Conservation (phyloP, 2,113 vertebrate genomes). For the Eleginops maclovinus region DNA sequence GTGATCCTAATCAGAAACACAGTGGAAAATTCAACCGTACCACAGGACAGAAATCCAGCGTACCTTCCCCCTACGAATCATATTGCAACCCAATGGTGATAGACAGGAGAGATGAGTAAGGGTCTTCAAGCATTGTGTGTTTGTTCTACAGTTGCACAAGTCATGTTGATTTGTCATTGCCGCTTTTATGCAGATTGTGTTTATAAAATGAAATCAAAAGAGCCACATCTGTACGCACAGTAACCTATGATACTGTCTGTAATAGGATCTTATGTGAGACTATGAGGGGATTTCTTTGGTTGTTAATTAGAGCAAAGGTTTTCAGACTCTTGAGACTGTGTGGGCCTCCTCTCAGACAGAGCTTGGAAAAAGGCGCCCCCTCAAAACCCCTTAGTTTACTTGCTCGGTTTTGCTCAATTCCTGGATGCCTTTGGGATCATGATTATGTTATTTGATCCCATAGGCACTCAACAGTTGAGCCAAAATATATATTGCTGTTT, state of each 20-base stretch:
- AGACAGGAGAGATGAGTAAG: background rate
- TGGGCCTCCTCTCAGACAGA: too few species aligned
- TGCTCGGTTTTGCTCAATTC: too few species aligned
- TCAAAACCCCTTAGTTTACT: too few species aligned
- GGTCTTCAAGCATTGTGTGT: too few species aligned
- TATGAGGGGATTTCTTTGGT: background rate
- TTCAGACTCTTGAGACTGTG: too few species aligned
- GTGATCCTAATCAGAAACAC: slow-evolving; percentile 76
- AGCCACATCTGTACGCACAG: slow-evolving; percentile 23
- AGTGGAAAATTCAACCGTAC: slow-evolving; percentile 71
- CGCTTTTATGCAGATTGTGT: slow-evolving; percentile 2
- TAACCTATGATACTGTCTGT: background rate
- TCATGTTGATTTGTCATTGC: too few species aligned
- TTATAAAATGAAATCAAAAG: slow-evolving; percentile 24
- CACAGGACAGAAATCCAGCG: slow-evolving; percentile 30
- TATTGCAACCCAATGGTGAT: slow-evolving; percentile 7
- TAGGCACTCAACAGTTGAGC: too few species aligned
- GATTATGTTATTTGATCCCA: too few species aligned
- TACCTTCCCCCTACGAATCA: slow-evolving; percentile 21
- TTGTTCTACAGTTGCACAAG: too few species aligned
- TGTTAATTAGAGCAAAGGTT: background rate
- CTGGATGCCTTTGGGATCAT: too few species aligned
- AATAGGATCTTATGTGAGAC: background rate
- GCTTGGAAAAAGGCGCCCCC: too few species aligned
- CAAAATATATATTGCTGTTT: too few species aligned